Base-by-base conservation (phyloP, 2,113 vertebrate genomes). In the Vidua chalybeata region DNA sequence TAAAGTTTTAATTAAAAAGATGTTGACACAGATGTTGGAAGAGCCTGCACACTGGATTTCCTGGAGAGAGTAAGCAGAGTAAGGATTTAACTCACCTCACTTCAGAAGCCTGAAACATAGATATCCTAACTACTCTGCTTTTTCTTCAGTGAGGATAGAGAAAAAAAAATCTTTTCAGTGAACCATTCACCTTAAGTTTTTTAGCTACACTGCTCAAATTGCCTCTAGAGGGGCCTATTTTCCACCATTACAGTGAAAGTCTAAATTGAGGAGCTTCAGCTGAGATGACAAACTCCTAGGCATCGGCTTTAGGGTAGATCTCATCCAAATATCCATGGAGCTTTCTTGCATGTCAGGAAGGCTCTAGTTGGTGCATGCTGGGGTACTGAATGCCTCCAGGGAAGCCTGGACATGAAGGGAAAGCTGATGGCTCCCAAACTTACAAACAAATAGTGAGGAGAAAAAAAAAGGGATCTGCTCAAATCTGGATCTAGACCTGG, bases 141-240 rank as follows among this genome's bases (percentile, higher is more conserved):
- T 91, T 93, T 52, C 41, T 61, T 72, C 30, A 72, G 16, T 35
- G 35, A 48, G 41, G 24, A 17, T 1, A 52, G 20, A 84, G 27
- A 21, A 56, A 85, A 23, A 63, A 55, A 55, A 22, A 20, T 11
- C 5, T 67, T 93, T 91, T 61, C 48, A 64, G 21, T 69, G 18
- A 88, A 58, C 15, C 6, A 35, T 91, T 84, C 7, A 9, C 56
- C 78, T 68, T 59, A 51, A 46, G 3, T 26, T 63, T 89, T 91
- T 93, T 30, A 75, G 79, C 54, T 89, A 92, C 0, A 0, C 59
- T 83, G 48, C 63, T 92, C 6, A 10, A 66, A 62, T 90, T 96
- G 63, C 90, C 95, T 96, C 82, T 92, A 94, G 95, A 96, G 85
- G 92, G 88, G 75, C 72, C 85, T 83, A 7, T 95, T 96, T 94